A percentile compares a stretch with the other conserved stretches of the same genome.
These are phyloP conservation scores for Chaenodraco wilsoni DNA, from an alignment of 2,797 vertebrate species.

Conservation along the genomic window DNA sequence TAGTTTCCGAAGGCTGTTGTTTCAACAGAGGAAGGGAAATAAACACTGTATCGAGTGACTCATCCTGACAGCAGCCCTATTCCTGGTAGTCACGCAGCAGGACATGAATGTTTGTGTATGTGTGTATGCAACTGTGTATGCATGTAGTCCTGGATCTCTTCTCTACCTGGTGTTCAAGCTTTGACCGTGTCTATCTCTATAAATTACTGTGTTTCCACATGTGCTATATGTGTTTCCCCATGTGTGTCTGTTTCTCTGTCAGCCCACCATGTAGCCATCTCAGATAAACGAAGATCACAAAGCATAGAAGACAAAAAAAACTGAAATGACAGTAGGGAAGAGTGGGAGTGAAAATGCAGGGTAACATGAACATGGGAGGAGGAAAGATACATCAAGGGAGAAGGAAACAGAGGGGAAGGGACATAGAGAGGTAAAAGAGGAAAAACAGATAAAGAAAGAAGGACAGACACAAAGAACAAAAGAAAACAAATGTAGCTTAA, in stretches of 20 bases:
- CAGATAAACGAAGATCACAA: slow-evolving; percentile 71
- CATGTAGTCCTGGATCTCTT: slow-evolving; percentile 17
- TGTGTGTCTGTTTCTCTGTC: slow-evolving; percentile 57
- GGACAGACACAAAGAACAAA: slow-evolving; percentile 33
- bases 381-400: slow-evolving; percentile 42
- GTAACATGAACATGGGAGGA: slow-evolving; percentile 63
- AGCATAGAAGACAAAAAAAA: slow-evolving; percentile 67
- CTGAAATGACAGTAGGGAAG: slow-evolving; percentile 63
- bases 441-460: slow-evolving; percentile 40
- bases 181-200: slow-evolving; percentile 16
- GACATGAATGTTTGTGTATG: slow-evolving; percentile 16
- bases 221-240: slow-evolving; percentile 32
- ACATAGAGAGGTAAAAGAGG: slow-evolving; percentile 21
- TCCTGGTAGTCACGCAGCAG: slow-evolving; percentile 41
- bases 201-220: slow-evolving; percentile 42
- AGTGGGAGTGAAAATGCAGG: slow-evolving; percentile 72
- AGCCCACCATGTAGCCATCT: slow-evolving; percentile 68
- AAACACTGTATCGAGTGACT: slow-evolving; percentile 68
- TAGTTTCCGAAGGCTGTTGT: slow-evolving; percentile 66
- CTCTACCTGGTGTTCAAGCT: slow-evolving; percentile 39
- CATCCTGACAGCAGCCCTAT: slow-evolving; percentile 58
- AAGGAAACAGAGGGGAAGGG: slow-evolving; percentile 39
- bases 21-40: slow-evolving; percentile 61
- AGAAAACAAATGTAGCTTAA: slow-evolving; percentile 29
- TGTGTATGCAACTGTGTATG: neutral